Percentiles rank a stretch among this genome's conserved stretches.
Conservation (phyloP, 2,113 vertebrate species). For the Campylomormyrus numenius region DNA sequence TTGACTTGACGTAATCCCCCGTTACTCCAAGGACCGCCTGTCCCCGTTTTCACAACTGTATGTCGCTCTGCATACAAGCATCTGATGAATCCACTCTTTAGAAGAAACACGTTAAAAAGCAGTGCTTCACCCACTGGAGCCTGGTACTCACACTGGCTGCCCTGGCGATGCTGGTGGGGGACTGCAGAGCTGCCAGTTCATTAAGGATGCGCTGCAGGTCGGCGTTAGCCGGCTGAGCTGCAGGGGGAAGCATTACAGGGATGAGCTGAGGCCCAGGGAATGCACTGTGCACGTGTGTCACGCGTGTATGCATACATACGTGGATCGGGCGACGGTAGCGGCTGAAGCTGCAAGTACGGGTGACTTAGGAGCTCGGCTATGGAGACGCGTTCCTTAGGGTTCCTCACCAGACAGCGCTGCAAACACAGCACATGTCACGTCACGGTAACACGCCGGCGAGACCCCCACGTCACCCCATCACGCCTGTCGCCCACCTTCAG, state of each 20-base stretch:
- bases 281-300: background rate
- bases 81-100: background rate
- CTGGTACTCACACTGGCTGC: constrained; percentile 75
- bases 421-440: background rate
- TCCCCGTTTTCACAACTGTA: background rate
- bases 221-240: constrained; percentile 44
- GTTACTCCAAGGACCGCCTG: background rate
- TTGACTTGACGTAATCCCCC: background rate
- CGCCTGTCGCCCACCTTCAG: constrained; percentile 67
- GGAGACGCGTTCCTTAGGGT: constrained; percentile 83
- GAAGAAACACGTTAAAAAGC: background rate
- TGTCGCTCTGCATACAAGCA: background rate
- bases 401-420: constrained; percentile 79
- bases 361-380: constrained; percentile 79
- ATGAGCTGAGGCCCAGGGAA: background rate
- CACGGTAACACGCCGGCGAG: too few species aligned
- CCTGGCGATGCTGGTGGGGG: constrained; percentile 86
- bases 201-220: constrained; percentile 83
- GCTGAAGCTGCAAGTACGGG: constrained; percentile 81
- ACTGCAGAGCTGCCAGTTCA: constrained; percentile 83
- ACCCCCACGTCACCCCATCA: background rate
- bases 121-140: background rate
- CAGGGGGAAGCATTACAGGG: constrained; percentile 28
- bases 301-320: constrained; percentile 52
- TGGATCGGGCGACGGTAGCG: constrained; percentile 57